Evolutionary conservation across 2,113 vertebrate genomes (phyloP).

Genomic region (Ptilorrhoa leucosticta): DNA sequence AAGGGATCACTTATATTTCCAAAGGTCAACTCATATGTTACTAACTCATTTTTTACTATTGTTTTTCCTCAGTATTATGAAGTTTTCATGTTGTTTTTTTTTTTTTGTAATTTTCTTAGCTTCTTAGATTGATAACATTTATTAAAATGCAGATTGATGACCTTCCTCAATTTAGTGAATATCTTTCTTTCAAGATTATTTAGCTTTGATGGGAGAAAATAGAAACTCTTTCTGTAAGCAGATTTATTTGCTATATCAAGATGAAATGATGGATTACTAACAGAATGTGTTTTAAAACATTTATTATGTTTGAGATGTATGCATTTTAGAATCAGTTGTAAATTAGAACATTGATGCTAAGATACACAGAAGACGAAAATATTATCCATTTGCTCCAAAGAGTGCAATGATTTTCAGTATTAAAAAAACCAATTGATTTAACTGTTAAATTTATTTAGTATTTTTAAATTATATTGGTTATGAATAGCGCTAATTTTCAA

Average conservation of each 20-base stretch:
- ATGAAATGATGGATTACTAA: conserved; percentile 4
- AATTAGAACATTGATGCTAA: conserved; percentile 29
- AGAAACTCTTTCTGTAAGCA: conserved; percentile 3
- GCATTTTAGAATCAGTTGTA: conserved; percentile 28
- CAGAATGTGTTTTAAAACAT: not conserved
- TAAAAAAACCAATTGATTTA: conserved; percentile 27
- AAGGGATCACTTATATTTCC: not conserved
- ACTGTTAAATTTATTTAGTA: not conserved
- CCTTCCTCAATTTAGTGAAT: conserved; percentile 5
- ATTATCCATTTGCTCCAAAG: not conserved
- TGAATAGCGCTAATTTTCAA: not conserved
- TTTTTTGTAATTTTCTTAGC: not conserved
- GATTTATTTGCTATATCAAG: conserved; percentile 6
- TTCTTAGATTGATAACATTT: not conserved
- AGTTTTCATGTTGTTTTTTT: not conserved
- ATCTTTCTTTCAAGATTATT: conserved; percentile 19
- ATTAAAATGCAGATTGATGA: conserved; percentile 13
- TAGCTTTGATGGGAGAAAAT: conserved; percentile 17
- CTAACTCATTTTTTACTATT: not conserved
- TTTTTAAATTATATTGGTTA: not conserved
- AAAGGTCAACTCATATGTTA: not conserved
- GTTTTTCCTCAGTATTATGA: not conserved
- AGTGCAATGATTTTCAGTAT: conserved; percentile 31
- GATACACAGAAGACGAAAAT: conserved; percentile 26
- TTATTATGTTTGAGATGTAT: conserved; percentile 5